phyloP scores from a whole-genome alignment of 2,797 vertebrate genomes.

The Odontamblyopus rebecca region DNA sequence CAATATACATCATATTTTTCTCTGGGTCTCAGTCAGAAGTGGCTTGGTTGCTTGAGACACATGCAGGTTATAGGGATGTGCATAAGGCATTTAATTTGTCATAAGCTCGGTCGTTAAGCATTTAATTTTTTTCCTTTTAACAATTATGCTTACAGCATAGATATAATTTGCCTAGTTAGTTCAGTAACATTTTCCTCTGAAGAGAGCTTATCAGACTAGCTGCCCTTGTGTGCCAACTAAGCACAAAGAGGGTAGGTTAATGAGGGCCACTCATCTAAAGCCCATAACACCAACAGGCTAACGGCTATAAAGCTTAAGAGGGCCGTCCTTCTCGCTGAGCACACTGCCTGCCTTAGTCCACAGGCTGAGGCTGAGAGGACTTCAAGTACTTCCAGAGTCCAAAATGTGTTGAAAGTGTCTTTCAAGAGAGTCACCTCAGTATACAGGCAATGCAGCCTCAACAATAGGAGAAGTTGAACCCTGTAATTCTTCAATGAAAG shows the following conservation, averaged over 20 bases:
- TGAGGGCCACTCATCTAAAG: conserved; percentile 69
- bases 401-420: conserved; percentile 61
- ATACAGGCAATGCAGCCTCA: conserved; percentile 44
- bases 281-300: conserved; percentile 51
- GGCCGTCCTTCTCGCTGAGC: conserved; percentile 44
- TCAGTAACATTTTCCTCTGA: conserved; percentile 39
- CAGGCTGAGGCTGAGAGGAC: conserved; percentile 65
- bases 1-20: no score
- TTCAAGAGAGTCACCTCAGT: conserved; percentile 58
- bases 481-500: conserved; percentile 74
- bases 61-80: no score
- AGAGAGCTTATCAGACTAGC: conserved; percentile 61
- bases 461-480: conserved; percentile 66
- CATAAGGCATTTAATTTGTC: neutral
- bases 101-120: neutral
- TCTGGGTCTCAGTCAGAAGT: no score
- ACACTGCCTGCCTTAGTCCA: conserved; percentile 39
- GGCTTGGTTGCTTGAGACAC: no score
- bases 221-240: conserved; percentile 60
- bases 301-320: conserved; percentile 60
- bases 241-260: conserved; percentile 70
- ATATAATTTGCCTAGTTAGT: neutral
- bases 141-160: neutral
- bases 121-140: neutral
- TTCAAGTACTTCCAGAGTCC: conserved; percentile 67